Evolutionary conservation across 2,888 invertebrate genomes (phyloP), one percentile per base, ranked within the genome.

Genomic region (Chrysina gloriosa): DNA sequence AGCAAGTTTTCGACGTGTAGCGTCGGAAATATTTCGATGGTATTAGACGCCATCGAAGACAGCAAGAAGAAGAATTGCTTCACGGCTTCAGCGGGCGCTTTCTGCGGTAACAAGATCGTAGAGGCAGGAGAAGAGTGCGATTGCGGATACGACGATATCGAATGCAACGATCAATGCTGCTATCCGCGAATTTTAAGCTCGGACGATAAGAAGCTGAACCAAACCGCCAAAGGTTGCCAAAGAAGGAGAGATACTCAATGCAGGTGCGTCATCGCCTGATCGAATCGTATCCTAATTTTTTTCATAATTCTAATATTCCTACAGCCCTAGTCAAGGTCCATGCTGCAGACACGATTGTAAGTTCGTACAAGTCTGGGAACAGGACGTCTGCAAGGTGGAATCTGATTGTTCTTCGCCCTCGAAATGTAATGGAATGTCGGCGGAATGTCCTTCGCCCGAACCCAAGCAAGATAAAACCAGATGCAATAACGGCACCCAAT

Each of bases 41-140:
- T 98, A 0, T 84, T 98, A 21, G 94, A 97, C 81, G 96, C 97
- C 1, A 93, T 98, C 39, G 90, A 94, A 70, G 94, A 94, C 78
- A 93, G 92, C 70, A 90, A 93, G 76, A 98, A 98, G 83, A 87
- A 93, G 52, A 97, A 98, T 84, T 98, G 98, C 80, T 96, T 99
- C 83, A 91, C 92, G 74, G 92, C 91, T n/a, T 91, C 93, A 63
- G 92, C 90, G 69, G 96, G 96, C 68, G 96, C 98, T 25, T 99
- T 98, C 89, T 99, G 99, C 84, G 99, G 99, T 65, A 99, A 99
- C 84, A 97, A 97, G 85, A 97, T 99, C 77, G 96, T 97, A 0
- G 99, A 99, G 82, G 93, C 92, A 23, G 97, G 95, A 52, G 99
- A 99, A 84, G 95, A 98, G 84, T 99, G 99, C 81, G 99, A 99